A percentile compares a stretch with the other conserved stretches of the same genome.
Conservation (phyloP, 35 echinoderm and acorn worm species). For the Chiridota heheva region DNA sequence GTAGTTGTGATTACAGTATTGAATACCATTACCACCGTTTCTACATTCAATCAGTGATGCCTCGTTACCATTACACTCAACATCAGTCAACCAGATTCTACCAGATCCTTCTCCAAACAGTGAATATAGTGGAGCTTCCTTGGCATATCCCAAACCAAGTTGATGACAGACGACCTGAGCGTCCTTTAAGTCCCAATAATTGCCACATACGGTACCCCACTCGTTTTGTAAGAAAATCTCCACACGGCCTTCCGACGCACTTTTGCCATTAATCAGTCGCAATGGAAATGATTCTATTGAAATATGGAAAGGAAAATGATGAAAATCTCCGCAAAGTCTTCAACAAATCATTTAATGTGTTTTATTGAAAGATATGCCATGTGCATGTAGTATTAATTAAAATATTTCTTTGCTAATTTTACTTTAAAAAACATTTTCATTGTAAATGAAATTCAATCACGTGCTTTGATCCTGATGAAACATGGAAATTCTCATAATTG, state of each 20-base stretch:
- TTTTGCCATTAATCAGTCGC: too few species aligned
- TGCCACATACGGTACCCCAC: constrained; percentile 56
- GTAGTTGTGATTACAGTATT: background rate
- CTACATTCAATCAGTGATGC: constrained; percentile 2
- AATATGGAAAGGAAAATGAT: too few species aligned
- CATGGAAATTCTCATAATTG: too few species aligned
- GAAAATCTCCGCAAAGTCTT: too few species aligned
- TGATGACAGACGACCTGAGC: constrained; percentile 45
- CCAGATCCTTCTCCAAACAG: background rate
- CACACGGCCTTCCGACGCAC: constrained; percentile 48
- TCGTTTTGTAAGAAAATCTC: constrained; percentile 28
- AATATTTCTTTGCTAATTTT: too few species aligned
- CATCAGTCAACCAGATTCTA: background rate
- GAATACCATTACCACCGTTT: background rate
- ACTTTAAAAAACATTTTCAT: too few species aligned
- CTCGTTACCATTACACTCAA: background rate
- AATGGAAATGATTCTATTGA: too few species aligned
- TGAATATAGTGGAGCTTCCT: background rate
- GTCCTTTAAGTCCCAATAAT: constrained; percentile 43
- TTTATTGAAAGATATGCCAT: too few species aligned
- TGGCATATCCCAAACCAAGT: background rate
- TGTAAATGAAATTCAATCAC: too few species aligned
- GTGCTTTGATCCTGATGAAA: too few species aligned
- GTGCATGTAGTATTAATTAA: too few species aligned
- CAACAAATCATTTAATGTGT: too few species aligned